Conservation (phyloP, 2,113 vertebrate genomes). For the Macquaria ambigua region DNA sequence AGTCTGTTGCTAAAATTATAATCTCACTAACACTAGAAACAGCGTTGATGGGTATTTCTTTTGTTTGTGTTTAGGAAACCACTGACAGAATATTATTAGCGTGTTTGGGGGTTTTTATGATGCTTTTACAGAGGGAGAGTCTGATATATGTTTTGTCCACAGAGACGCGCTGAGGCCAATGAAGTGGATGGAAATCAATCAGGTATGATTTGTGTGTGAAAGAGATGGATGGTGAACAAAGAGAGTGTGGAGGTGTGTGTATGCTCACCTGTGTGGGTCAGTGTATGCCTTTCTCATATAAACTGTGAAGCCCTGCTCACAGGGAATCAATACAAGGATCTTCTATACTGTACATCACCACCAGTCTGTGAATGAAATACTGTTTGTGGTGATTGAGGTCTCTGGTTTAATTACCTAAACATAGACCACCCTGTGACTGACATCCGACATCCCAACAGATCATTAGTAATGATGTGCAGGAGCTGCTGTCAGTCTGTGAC, state of each 20-base stretch:
- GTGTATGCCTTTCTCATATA: background rate
- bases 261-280: background rate
- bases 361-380: background rate
- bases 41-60: background rate
- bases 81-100: background rate
- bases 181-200: slow-evolving; percentile 71
- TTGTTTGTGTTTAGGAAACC: background rate
- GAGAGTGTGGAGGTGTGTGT: background rate
- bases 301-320: background rate
- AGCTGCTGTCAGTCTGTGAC: background rate
- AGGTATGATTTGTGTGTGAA: slow-evolving; percentile 70
- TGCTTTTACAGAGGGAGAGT: background rate
- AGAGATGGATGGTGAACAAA: background rate
- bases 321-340: background rate
- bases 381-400: background rate
- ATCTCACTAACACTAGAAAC: background rate
- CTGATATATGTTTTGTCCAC: background rate
- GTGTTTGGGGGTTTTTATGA: background rate
- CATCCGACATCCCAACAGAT: background rate
- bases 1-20: background rate
- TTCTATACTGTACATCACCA: background rate
- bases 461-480: background rate
- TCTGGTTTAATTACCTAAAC: background rate
- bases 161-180: slow-evolving; percentile 50
- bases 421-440: background rate